Evolutionary conservation across 23 tunicate genomes (phyloP).

Genomic region (Trididemnum clinides): DNA sequence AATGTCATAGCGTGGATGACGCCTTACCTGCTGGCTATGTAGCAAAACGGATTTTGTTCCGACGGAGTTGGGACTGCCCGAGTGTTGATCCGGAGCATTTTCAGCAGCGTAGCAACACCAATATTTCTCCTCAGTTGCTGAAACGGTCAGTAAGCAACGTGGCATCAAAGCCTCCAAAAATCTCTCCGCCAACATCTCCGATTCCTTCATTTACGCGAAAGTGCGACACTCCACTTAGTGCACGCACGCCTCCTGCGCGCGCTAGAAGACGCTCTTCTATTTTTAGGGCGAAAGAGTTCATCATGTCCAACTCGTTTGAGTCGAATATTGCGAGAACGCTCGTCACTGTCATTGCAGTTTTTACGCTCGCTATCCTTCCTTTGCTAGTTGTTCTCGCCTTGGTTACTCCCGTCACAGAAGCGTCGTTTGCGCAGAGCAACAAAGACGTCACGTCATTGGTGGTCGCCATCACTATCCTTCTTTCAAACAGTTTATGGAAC

Average conservation of each 20-base stretch:
- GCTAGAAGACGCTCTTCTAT: conserved; percentile 63
- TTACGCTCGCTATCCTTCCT: conserved; percentile 66
- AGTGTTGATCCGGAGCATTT: neutral
- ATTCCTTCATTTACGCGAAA: neutral
- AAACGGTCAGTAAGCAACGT: neutral
- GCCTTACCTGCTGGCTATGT: conserved; percentile 31
- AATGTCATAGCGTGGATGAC: neutral
- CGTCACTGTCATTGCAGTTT: conserved; percentile 64
- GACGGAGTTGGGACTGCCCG: conserved; percentile 66
- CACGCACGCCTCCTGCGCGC: conserved; percentile 30
- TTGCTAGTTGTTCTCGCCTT: conserved; percentile 11
- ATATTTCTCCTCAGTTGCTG: neutral
- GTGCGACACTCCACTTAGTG: neutral
- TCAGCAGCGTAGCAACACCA: neutral
- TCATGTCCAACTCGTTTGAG: conserved; percentile 61
- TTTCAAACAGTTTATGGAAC: conserved; percentile 78
- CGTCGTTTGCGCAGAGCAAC: neutral
- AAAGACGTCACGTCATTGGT: neutral
- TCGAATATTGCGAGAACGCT: conserved; percentile 85
- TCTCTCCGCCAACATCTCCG: neutral
- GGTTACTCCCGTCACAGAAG: neutral
- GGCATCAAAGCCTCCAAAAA: neutral
- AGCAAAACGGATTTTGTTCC: conserved; percentile 43
- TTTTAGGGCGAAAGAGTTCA: conserved; percentile 53
- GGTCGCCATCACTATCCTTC: conserved; percentile 18